Percentiles rank a stretch among this genome's conserved stretches.
These are phyloP conservation scores for Ephialtes manifestator DNA, from an alignment of 2,888 invertebrate genomes.

Conservation along the genomic window DNA sequence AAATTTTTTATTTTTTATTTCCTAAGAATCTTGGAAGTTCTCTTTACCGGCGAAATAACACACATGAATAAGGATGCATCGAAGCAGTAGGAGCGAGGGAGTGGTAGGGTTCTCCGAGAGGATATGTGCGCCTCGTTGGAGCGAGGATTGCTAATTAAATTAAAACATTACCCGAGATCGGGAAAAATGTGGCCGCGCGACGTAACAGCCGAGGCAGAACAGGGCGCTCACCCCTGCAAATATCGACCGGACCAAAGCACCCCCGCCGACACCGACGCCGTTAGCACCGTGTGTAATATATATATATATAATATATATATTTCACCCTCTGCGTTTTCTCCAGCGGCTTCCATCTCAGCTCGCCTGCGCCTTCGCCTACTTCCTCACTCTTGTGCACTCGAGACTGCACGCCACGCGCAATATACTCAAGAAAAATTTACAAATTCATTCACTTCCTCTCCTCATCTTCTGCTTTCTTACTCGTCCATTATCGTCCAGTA, in stretches of 20 bases:
- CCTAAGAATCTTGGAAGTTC: not conserved
- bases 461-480: not conserved
- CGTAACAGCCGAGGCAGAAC: conserved; percentile 66
- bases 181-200: conserved; percentile 39
- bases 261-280: conserved; percentile 62
- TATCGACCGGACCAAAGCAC: conserved; percentile 78
- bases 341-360: conserved; percentile 35
- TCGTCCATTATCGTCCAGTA: not conserved
- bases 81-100: conserved; percentile 4
- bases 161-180: conserved; percentile 59
- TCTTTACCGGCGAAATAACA: conserved; percentile 1
- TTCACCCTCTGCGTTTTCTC: conserved; percentile 52
- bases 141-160: conserved; percentile 56
- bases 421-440: not conserved
- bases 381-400: conserved; percentile 28
- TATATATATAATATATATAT: conserved; percentile 26
- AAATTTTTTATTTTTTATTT: too few species aligned
- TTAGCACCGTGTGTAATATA: conserved; percentile 27
- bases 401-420: conserved; percentile 34
- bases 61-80: conserved; percentile 8
- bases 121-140: conserved; percentile 36
- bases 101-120: conserved; percentile 12
- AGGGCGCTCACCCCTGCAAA: conserved; percentile 81
- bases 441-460: conserved; percentile 17
- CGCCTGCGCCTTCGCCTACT: conserved; percentile 9